Evolutionary conservation across 2,888 invertebrate genomes (phyloP), one percentile per base, ranked within the genome.

Genomic region (Deilephila elpenor): DNA sequence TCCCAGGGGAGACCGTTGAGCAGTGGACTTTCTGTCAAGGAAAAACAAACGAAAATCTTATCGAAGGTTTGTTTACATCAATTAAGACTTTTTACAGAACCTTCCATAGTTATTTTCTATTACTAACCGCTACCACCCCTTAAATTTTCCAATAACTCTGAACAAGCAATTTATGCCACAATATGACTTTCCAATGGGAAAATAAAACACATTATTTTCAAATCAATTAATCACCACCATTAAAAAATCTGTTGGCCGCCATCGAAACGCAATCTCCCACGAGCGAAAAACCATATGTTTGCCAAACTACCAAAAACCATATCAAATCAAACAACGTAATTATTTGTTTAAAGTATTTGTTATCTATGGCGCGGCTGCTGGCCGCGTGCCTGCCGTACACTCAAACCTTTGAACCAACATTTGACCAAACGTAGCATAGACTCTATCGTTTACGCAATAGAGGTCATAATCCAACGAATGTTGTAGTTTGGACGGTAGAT

Each of bases 271-370:
- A 67, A 67, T 89, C 87, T 93, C 93, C 93, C 93, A 93, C 92
- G 92, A 87, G 86, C 83, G 85, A 78, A 82, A 44, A 75, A 78
- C 82, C 83, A 79, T 85, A 86, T 92, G 86, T 93, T 92, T 92
- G 85, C 89, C 56, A 82, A 84, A 82, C 90, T 86, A 93, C 93
- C 93, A 93, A 93, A 92, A 93, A 92, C 93, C 90, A 85, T 92
- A 91, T 88, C 91, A 93, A 92, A 93, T 93, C 93, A 93, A 94
- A 93, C 89, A 93, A 91, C 87, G 92, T 91, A 91, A 93, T 93
- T 93, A 94, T 93, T 94, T 93, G 93, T 90, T 87, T 86, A 93
- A 93, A 92, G 91, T 89, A 93, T 94, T 93, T 93, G 91, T 91
- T 92, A 91, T 93, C 91, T 88, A 89, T 85, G 88, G 88, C 89